These are phyloP conservation scores for Anas platyrhynchos DNA, from an alignment of 2,113 vertebrate genomes.

Conservation along the genomic window DNA sequence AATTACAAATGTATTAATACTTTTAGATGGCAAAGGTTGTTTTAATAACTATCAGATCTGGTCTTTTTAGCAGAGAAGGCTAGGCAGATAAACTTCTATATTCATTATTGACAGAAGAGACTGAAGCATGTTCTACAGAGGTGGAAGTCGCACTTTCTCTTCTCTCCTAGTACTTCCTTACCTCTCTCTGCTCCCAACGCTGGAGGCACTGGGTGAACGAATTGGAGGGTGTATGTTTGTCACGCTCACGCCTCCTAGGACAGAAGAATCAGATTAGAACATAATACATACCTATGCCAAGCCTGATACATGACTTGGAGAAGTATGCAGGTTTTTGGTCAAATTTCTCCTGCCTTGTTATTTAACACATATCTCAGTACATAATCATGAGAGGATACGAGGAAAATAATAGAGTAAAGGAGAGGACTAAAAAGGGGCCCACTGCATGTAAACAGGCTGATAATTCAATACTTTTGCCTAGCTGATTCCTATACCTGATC, in stretches of 20 bases:
- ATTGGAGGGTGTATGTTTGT: slow-evolving; percentile 78
- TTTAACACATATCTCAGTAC: background rate
- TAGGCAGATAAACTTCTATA: background rate
- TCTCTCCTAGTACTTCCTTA: slow-evolving; percentile 47
- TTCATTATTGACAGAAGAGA: background rate
- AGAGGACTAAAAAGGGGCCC: background rate
- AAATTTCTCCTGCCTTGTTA: background rate
- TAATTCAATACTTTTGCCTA: background rate
- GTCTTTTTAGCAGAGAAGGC: background rate
- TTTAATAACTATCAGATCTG: background rate
- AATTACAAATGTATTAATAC: background rate
- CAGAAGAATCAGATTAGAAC: background rate
- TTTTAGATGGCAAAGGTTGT: background rate
- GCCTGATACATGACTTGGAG: background rate
- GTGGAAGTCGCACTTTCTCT: background rate
- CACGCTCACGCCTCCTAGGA: slow-evolving; percentile 74
- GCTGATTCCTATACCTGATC: background rate
- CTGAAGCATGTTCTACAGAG: background rate
- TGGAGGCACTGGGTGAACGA: slow-evolving; percentile 84
- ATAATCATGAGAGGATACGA: background rate
- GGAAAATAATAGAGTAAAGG: background rate
- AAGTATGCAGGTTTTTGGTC: fast-evolving
- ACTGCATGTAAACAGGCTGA: background rate
- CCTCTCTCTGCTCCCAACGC: slow-evolving; percentile 84
- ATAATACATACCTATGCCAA: background rate